phyloP scores from a whole-genome alignment of 2,113 vertebrate genomes.

The Pedetes capensis region DNA sequence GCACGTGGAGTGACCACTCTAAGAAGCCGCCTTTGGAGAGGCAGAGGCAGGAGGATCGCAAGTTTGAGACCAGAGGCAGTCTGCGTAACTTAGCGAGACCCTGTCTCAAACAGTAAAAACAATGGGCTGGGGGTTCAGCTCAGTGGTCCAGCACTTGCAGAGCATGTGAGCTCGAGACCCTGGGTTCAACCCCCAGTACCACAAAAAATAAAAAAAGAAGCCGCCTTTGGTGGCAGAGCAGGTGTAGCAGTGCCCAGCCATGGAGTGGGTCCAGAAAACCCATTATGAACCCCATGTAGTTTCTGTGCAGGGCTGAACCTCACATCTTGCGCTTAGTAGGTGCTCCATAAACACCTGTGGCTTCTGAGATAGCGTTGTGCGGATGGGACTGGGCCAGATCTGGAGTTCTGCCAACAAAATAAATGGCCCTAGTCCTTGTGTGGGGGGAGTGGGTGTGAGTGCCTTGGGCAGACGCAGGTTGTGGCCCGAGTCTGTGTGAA shows the following conservation, averaged over 20 bases:
- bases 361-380: not conserved
- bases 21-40: no score
- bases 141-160: no score
- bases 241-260: rapidly evolving
- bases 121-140: no score
- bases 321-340: not conserved
- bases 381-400: not conserved
- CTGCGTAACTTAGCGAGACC: no score
- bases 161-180: no score
- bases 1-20: rapidly evolving
- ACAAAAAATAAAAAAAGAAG: no score
- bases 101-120: no score
- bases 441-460: not conserved
- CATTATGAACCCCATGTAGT: rapidly evolving
- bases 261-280: rapidly evolving
- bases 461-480: not conserved
- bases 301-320: not conserved
- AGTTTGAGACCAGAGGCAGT: no score
- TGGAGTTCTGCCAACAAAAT: not conserved
- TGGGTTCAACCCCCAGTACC: no score
- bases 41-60: no score
- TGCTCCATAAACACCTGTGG: no score
- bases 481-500: not conserved
- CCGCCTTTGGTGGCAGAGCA: not conserved
- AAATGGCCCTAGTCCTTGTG: not conserved